Evolutionary conservation across 2,888 invertebrate species (phyloP), one percentile per base, ranked within the genome.

Genomic region (Pollenia amentaria): DNA sequence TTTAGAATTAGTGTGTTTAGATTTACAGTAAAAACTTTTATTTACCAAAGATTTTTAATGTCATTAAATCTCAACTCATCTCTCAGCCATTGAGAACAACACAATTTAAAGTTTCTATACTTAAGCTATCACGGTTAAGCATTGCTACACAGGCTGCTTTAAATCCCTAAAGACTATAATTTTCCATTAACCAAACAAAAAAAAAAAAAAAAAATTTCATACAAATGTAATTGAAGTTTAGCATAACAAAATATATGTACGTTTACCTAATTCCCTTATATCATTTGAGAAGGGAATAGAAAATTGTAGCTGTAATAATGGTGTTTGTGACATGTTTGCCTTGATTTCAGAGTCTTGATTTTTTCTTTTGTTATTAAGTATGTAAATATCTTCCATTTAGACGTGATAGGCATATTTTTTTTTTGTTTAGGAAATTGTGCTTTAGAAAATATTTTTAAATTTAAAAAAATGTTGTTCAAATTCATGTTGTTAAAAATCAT

Each of bases 121-220:
- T 21, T 44, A 44, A 53, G 44, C 29, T 38, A 38, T 14, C 42
- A 53, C 10, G 44, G 29, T 12, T 80, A 48, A 40, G 46, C 46
- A 48, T 42, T 65, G 18, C 16, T 72, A 14, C 55, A 64, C 48
- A 38, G 42, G 16, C n/a, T 60, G 57, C 10, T 12, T 12, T 16
- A 72, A 80, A 53, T 69, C 75, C 53, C 60, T 3, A 40, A 69
- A 76, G 75, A 53, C 53, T 76, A 82, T 82, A 29, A 82, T 46
- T 82, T 76, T 76, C 44, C 18, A 82, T 82, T 76, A 53, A 62
- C 29, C 11, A 21, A 60, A 64, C 6, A 3, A 29, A 29, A 29
- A 29, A 29, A 29, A 29, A 29, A 29, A 29, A 29, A 29, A 29
- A 29, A 46, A 12, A 11, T 29, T 62, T 38, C 42, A 16, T 60